Conservation (phyloP, 2,888 invertebrate genomes). For the Nymphalis polychloros region DNA sequence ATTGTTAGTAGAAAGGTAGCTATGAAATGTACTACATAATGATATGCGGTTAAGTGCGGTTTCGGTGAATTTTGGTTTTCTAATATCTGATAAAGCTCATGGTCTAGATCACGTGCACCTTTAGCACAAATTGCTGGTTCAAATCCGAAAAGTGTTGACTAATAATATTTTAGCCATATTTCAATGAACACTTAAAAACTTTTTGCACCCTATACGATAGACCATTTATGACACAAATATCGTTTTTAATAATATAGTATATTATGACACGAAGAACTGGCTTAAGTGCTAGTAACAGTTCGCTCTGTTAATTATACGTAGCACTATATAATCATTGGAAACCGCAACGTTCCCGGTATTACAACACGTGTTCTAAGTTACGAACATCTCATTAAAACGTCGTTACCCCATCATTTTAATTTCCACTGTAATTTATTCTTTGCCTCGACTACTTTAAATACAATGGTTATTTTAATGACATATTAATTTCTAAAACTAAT, state of each 20-base stretch:
- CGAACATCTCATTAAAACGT: slow-evolving; percentile 41
- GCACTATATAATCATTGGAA: slow-evolving; percentile 5
- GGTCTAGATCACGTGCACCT: no score
- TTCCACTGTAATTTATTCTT: slow-evolving; percentile 44
- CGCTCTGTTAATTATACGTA: slow-evolving; percentile 3
- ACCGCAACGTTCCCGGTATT: slow-evolving; percentile 17
- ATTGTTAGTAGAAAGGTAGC: no score
- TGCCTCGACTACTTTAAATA: slow-evolving; percentile 35
- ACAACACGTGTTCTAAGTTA: slow-evolving; percentile 18
- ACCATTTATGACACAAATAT: neutral
- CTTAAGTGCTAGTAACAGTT: slow-evolving; percentile 3
- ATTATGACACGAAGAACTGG: neutral
- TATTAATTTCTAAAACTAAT: neutral
- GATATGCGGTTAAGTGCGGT: no score
- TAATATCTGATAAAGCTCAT: no score
- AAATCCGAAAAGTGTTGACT: no score
- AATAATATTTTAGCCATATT: no score
- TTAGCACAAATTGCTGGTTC: no score
- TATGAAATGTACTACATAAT: no score
- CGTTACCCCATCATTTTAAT: slow-evolving; percentile 45
- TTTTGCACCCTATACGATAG: no score
- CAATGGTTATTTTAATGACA: slow-evolving; percentile 3
- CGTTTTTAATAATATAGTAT: neutral
- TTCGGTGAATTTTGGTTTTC: no score
- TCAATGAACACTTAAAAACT: no score